phyloP scores from a whole-genome alignment of 2,797 vertebrate species.

The Myotis pilosus region DNA sequence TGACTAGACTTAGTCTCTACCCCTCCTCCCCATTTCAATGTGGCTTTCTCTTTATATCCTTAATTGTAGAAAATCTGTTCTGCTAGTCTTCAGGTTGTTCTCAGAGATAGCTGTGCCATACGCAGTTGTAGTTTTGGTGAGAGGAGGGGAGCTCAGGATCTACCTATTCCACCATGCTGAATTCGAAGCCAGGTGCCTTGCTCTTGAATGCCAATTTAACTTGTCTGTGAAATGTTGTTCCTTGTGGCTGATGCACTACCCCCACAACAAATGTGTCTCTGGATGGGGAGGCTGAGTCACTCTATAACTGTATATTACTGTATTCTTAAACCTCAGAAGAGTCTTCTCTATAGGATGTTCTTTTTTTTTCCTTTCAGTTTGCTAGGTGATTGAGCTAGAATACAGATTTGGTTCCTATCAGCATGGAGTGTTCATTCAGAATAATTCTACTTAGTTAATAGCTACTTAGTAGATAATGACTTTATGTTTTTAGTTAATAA shows the following conservation, averaged over 20 bases:
- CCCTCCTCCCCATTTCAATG: neutral
- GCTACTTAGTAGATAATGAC: neutral
- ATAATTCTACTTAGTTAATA: neutral
- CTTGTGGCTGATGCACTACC: neutral
- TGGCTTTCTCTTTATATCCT: neutral
- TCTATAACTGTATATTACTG: neutral
- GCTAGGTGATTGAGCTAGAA: neutral
- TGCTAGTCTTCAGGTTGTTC: neutral
- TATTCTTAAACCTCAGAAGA: slow-evolving; percentile 23
- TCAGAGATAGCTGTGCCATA: neutral
- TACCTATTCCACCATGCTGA: neutral
- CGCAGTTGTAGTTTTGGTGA: neutral
- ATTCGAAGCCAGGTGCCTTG: neutral
- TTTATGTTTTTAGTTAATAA: slow-evolving; percentile 18
- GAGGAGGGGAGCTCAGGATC: neutral
- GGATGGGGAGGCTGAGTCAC: neutral
- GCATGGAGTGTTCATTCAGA: neutral
- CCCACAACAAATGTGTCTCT: neutral
- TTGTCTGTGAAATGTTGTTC: neutral
- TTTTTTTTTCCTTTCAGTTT: neutral
- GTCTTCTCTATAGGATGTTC: neutral
- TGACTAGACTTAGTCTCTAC: neutral
- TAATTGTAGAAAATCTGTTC: neutral
- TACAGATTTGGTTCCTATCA: neutral
- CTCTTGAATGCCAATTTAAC: neutral